Evolutionary conservation across 2,888 invertebrate species (phyloP), one percentile per base, ranked within the genome.

Genomic region (Agapetus fuscipes): DNA sequence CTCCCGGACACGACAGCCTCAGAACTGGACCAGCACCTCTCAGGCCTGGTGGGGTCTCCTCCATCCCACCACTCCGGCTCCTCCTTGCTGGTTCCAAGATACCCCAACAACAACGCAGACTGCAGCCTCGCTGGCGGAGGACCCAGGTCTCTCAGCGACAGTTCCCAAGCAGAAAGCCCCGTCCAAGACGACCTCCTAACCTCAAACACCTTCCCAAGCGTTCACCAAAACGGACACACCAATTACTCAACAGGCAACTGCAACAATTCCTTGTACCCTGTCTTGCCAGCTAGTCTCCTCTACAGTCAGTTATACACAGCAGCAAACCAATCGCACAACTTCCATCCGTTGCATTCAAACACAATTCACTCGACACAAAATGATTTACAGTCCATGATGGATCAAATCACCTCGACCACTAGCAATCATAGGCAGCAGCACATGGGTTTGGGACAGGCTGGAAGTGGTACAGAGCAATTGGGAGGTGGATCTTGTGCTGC

Each of bases 281-380:
- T 87, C 3, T 62, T 88, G 24, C 88, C 88, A 2, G 82, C 82
- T 2, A 87, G 87, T 52, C 64, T 88, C 47, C 66, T 89, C 3
- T 89, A 88, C 61, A 87, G 87, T 5, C 88, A 88, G 56, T 61
- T 87, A 13, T 87, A 87, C 52, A 83, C 85, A 3, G 83, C 83
- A 1, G 83, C 83, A 28, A 83, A 82, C 54, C 82, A 82, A 55
- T 73, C 75, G 13, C 82, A 82, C 51, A 78, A 80, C 53, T 81
- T 82, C 54, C 81, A 81, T 54, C 73, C 75, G 3, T 64, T 80
- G 32, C 80, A 81, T 56, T 72, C 78, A 9, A 70, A 78, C 49
- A 72, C 78, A 9, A 69, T 78, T 43, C 77, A 77, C 50, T 71
- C 75, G 24, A 72, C 75, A 25, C 74, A 75, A 43, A 75, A 74